A percentile compares a stretch with the other conserved stretches of the same genome.
These are phyloP conservation scores for Chloroceryle inda DNA, from an alignment of 2,797 vertebrate species.

Conservation along the genomic window DNA sequence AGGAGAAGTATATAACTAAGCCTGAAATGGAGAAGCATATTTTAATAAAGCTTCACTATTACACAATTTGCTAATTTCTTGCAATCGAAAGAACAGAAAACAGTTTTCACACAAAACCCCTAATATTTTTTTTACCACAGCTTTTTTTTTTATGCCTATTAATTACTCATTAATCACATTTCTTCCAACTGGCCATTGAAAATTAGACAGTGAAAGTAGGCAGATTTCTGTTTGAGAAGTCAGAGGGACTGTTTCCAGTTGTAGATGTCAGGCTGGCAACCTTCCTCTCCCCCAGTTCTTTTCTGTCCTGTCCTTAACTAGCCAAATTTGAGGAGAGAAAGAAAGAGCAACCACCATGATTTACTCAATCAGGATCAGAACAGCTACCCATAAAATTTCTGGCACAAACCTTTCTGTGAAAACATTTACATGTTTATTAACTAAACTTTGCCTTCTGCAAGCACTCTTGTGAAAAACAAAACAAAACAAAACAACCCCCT, in stretches of 20 bases:
- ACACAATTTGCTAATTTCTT: background rate
- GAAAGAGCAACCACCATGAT: background rate
- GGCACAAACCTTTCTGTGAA: constrained; percentile 31
- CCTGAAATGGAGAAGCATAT: background rate
- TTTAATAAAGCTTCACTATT: background rate
- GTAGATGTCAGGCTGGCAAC: background rate
- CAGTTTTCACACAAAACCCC: background rate
- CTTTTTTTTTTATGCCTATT: background rate
- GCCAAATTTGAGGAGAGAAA: background rate
- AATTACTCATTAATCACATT: background rate
- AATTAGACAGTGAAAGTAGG: background rate
- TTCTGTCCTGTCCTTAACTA: background rate
- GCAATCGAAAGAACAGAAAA: background rate
- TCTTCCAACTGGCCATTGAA: background rate
- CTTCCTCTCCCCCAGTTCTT: background rate
- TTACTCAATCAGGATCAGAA: constrained; percentile 7
- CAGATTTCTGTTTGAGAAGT: background rate
- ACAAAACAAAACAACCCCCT: too few relatives aligned
- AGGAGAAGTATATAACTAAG: background rate
- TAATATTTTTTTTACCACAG: background rate
- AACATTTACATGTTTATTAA: constrained; percentile 43
- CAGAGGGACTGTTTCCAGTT: background rate
- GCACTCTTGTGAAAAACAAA: background rate
- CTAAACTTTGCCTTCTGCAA: constrained; percentile 22
- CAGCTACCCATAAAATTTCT: background rate